These are phyloP conservation scores for Caracal caracal DNA, from an alignment of 2,113 vertebrate species.

Conservation along the genomic window DNA sequence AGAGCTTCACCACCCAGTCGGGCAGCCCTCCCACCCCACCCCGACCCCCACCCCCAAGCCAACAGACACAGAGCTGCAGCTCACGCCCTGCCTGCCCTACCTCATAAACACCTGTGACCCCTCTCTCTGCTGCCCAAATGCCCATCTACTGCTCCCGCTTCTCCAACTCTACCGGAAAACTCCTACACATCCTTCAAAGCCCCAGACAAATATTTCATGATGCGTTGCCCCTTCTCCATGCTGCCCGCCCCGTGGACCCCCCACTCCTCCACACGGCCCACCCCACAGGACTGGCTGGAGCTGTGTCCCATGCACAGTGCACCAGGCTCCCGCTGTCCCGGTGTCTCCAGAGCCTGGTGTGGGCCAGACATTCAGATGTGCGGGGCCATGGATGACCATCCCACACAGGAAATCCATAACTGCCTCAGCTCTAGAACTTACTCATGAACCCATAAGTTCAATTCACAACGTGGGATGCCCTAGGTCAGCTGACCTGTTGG, in stretches of 20 bases:
- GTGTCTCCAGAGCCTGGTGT: neutral
- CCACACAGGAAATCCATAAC: accelerated
- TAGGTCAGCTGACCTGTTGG: too few relatives aligned
- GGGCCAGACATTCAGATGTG: neutral
- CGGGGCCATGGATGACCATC: too few relatives aligned
- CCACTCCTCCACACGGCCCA: neutral
- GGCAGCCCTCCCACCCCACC: neutral
- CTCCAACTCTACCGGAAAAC: neutral
- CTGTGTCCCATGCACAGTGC: neutral
- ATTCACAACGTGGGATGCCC: too few relatives aligned
- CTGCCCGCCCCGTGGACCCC: neutral
- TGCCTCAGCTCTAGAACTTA: neutral
- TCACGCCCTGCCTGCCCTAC: neutral
- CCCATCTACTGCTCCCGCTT: neutral
- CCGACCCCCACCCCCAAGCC: neutral
- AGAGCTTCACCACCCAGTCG: neutral
- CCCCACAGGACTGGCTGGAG: neutral
- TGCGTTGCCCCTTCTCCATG: neutral
- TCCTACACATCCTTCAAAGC: conserved; percentile 3
- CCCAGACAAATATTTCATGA: neutral
- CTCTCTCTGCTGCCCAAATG: neutral
- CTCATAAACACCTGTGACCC: neutral
- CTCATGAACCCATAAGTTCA: neutral
- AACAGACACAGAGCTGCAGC: neutral
- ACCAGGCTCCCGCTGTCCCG: neutral